Evolutionary conservation across 2,113 vertebrate genomes (phyloP).

Genomic region (Cyanocitta stelleri): DNA sequence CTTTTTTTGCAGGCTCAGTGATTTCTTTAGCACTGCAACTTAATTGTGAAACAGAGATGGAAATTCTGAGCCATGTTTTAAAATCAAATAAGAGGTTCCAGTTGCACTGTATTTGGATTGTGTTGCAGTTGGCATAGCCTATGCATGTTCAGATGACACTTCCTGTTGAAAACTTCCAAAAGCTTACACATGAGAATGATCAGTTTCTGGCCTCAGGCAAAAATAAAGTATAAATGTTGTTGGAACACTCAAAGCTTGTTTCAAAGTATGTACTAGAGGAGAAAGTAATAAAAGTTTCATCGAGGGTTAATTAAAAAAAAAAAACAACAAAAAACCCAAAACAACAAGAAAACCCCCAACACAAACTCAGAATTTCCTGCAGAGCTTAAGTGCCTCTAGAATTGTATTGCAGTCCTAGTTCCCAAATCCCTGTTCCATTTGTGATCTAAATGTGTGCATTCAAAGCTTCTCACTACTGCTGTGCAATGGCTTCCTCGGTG

Average conservation of each 20-base stretch:
- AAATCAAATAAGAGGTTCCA: background rate
- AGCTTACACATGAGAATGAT: background rate
- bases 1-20: background rate
- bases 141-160: background rate
- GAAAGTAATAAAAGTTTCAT: background rate
- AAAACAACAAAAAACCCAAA: background rate
- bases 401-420: background rate
- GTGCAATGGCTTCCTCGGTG: background rate
- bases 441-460: background rate
- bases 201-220: background rate
- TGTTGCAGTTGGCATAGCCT: background rate
- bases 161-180: background rate
- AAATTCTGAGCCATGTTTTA: background rate
- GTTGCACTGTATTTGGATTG: background rate
- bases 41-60: background rate
- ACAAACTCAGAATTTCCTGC: background rate
- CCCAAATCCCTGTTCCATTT: background rate
- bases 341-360: too few relatives aligned
- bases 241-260: background rate
- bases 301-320: background rate
- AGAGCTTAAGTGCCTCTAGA: background rate
- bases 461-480: background rate
- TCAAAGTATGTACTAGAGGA: background rate
- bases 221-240: background rate
- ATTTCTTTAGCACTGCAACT: background rate